Evolutionary conservation across 2,113 vertebrate species (phyloP).

Genomic region (Pseudopipra pipra): DNA sequence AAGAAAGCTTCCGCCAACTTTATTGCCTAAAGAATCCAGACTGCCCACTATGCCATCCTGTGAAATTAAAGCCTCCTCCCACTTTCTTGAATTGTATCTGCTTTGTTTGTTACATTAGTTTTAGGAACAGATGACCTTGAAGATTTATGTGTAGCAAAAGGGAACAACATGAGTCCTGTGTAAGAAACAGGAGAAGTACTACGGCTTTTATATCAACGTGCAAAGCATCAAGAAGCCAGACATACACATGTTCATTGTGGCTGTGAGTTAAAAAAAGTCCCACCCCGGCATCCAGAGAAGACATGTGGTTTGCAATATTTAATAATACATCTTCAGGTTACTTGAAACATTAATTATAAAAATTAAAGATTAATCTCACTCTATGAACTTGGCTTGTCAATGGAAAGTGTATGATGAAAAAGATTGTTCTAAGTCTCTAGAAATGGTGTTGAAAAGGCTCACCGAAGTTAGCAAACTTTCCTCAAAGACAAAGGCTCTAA

Average conservation of each 20-base stretch:
- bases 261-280: not conserved
- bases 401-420: not conserved
- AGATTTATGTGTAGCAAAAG: slow-evolving; percentile 2
- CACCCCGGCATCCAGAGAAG: not conserved
- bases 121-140: slow-evolving; percentile 30
- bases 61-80: slow-evolving; percentile 63
- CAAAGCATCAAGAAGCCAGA: not conserved
- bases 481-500: not conserved
- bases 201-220: not conserved
- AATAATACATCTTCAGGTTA: not conserved
- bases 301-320: not conserved
- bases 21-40: not conserved
- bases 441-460: not conserved
- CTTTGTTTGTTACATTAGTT: slow-evolving; percentile 7
- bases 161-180: not conserved
- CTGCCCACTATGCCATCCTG: slow-evolving; percentile 51
- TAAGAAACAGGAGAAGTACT: slow-evolving; percentile 31
- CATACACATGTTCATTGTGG: not conserved
- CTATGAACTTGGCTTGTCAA: not conserved
- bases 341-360: not conserved
- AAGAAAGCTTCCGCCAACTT: not conserved
- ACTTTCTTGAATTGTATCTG: slow-evolving; percentile 48
- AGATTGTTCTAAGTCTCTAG: not conserved
- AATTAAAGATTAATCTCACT: not conserved
- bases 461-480: not conserved